These are phyloP conservation scores for Cotesia chilonis DNA, from an alignment of 1,140 invertebrate species.

Conservation along the genomic window DNA sequence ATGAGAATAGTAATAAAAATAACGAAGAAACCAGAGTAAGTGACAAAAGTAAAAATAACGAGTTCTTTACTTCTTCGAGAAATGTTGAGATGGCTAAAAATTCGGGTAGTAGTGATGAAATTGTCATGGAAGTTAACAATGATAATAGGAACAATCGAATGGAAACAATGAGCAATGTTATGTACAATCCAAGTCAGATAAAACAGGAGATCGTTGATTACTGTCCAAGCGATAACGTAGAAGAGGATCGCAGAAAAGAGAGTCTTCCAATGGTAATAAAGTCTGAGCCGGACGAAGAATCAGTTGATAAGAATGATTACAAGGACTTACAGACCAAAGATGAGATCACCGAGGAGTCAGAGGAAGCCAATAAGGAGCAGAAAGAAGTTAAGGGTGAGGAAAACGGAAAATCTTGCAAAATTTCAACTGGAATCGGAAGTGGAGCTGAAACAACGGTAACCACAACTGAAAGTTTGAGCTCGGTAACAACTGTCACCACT, in stretches of 20 bases:
- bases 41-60: conserved; percentile 13
- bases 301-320: conserved; percentile 48
- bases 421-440: no score
- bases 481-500: conserved; percentile 33
- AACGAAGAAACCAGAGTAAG: conserved; percentile 30
- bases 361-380: conserved; percentile 42
- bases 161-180: conserved; percentile 15
- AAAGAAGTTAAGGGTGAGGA: conserved; percentile 45
- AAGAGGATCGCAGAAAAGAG: conserved; percentile 39
- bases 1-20: no score
- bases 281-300: conserved; percentile 48
- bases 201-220: conserved; percentile 53
- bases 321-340: conserved; percentile 75
- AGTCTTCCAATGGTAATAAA: conserved; percentile 46
- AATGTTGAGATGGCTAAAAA: no score
- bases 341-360: conserved; percentile 69
- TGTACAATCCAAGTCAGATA: conserved; percentile 50
- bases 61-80: no score
- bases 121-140: no score
- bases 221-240: conserved; percentile 41
- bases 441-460: conserved; percentile 43
- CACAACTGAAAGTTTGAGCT: not conserved
- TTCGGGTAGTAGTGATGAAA: no score
- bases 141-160: not conserved
- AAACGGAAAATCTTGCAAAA: conserved; percentile 44